Evolutionary conservation across 2,797 vertebrate species (phyloP), one percentile per base, ranked within the genome.

Genomic region (Caiman crocodilus): DNA sequence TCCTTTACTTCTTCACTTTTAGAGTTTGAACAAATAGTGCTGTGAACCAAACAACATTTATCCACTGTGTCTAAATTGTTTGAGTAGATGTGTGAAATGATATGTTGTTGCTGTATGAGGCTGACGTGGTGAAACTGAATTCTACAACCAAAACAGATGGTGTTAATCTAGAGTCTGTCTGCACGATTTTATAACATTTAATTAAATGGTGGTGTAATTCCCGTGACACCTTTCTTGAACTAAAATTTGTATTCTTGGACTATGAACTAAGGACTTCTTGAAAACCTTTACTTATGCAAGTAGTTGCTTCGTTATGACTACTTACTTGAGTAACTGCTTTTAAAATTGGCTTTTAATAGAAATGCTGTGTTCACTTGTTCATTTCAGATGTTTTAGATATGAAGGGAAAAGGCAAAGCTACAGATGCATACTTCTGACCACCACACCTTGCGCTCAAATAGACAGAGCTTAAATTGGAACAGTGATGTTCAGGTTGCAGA

Each of bases 151-250:
- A 96, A 97, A 91, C 97, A 97, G 96, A 97, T 97, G 96, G 97
- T 96, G 90, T 94, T 97, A 84, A 95, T 97, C 95, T 97, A 96
- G 95, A 95, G 83, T 95, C 94, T 97, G 95, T 97, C 95, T 96
- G 88, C 88, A 95, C 84, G 95, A 94, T 96, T 88, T 90, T 96
- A 58, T 13, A 96, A 94, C 96, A 93, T 96, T 98, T 97, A 97
- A 97, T 98, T 97, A 97, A 95, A 95, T 90, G 96, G 91, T 93
- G 78, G 67, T 95, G 91, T 95, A 94, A 95, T 96, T 97, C 95
- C 96, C 96, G 76, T 79, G 96, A 83, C 95, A 96, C 93, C 90
- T 94, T 96, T 96, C 25, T 86, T 93, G 87, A 95, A 93, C 94
- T 97, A 82, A 90, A 84, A 87, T 93, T 96, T 93, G 94, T 92